Evolutionary conservation across 2,888 invertebrate species (phyloP).

Genomic region (Scaeva pyrastri): DNA sequence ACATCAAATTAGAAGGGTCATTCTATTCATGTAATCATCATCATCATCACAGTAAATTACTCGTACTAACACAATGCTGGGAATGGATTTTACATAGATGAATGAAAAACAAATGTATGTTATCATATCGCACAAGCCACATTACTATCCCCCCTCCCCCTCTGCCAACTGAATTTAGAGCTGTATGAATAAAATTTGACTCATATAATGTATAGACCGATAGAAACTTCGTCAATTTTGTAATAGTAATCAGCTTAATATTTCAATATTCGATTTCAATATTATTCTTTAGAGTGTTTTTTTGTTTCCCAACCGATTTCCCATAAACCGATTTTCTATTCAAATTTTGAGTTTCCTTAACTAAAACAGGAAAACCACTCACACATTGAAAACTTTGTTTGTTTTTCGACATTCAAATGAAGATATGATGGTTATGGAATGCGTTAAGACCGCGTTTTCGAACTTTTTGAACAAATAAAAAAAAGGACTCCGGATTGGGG

Average conservation of each 20-base stretch:
- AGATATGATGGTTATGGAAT: neutral
- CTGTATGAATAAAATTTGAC: neutral
- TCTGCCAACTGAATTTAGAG: neutral
- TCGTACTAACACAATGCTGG: neutral
- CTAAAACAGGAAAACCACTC: neutral
- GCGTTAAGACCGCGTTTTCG: slow-evolving; percentile 34
- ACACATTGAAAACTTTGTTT: neutral
- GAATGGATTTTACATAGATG: neutral
- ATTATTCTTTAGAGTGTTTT: slow-evolving; percentile 26
- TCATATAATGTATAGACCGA: neutral
- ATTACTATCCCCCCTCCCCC: neutral
- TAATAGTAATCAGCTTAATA: slow-evolving; percentile 62
- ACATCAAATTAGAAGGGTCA: neutral
- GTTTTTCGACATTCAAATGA: neutral
- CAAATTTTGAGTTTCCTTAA: neutral
- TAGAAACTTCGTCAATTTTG: neutral
- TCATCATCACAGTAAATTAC: neutral
- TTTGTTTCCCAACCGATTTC: neutral
- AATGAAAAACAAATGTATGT: neutral
- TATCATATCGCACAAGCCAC: neutral
- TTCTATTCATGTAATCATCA: neutral
- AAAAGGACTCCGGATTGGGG: slow-evolving; percentile 2
- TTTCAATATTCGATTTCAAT: slow-evolving; percentile 49
- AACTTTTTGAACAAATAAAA: slow-evolving; percentile 52
- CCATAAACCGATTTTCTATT: slow-evolving; percentile 25